These are phyloP conservation scores for Drosophila phalerata DNA, from an alignment of 2,888 invertebrate species.

Conservation along the genomic window DNA sequence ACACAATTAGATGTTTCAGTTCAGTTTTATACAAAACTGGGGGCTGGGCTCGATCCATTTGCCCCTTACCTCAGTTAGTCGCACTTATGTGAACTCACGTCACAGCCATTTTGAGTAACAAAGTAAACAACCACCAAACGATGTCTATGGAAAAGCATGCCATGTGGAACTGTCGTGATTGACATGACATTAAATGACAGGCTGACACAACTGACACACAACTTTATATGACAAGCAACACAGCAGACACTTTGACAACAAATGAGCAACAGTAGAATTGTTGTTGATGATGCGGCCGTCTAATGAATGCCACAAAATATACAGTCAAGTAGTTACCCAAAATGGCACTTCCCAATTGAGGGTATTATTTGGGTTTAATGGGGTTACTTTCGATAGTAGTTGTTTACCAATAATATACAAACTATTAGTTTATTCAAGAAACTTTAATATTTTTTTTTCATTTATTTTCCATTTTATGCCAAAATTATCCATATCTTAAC, in stretches of 20 bases:
- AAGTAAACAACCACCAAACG: slow-evolving; percentile 49
- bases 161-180: slow-evolving; percentile 64
- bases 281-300: slow-evolving; percentile 38
- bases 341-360: slow-evolving; percentile 5
- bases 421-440: too few species aligned
- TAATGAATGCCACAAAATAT: slow-evolving; percentile 58
- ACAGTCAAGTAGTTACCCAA: slow-evolving; percentile 34
- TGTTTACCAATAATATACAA: neutral
- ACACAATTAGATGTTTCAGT: slow-evolving; percentile 21
- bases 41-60: slow-evolving; percentile 9
- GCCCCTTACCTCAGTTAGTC: slow-evolving; percentile 7
- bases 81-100: slow-evolving; percentile 7
- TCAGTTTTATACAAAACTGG: slow-evolving; percentile 6
- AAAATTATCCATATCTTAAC: too few species aligned
- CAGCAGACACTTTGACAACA: slow-evolving; percentile 49
- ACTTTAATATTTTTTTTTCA: too few species aligned
- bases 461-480: too few species aligned
- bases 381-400: neutral
- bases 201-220: slow-evolving; percentile 62
- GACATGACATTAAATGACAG: slow-evolving; percentile 78
- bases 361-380: neutral
- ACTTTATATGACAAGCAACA: slow-evolving; percentile 54
- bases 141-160: slow-evolving; percentile 51
- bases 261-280: slow-evolving; percentile 21
- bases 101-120: slow-evolving; percentile 41